Evolutionary conservation across 2,888 invertebrate genomes (phyloP).

Genomic region (Cloeon dipterum): DNA sequence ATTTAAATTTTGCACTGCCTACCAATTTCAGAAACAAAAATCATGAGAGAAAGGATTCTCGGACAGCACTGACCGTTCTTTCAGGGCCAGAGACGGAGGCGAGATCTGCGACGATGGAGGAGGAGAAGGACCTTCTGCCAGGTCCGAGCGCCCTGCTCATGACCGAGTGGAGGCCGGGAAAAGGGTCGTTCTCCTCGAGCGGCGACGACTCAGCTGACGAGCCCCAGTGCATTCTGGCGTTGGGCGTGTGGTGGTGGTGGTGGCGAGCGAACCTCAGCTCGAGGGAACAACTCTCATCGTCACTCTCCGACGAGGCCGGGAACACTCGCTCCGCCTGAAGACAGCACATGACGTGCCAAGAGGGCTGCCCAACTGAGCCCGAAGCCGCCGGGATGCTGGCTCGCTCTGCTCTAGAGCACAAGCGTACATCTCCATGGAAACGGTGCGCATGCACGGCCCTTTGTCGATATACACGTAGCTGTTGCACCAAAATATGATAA

Average conservation of each 20-base stretch:
- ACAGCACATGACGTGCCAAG: too few relatives aligned
- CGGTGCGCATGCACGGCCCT: too few relatives aligned
- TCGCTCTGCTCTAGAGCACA: too few relatives aligned
- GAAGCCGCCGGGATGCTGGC: too few relatives aligned
- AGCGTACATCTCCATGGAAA: too few relatives aligned
- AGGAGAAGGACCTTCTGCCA: conserved; percentile 10
- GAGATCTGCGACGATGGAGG: conserved; percentile 10
- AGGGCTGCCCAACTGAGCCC: too few relatives aligned
- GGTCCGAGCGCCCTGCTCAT: conserved; percentile 5
- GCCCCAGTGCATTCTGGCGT: not conserved
- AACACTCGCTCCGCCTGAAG: not conserved
- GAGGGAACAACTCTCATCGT: not conserved
- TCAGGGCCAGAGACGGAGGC: not conserved
- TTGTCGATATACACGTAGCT: too few relatives aligned
- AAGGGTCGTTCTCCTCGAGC: not conserved
- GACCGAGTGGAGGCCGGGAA: not conserved
- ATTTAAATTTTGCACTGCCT: too few relatives aligned
- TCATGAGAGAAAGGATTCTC: too few relatives aligned
- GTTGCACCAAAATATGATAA: too few relatives aligned
- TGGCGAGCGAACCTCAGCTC: not conserved
- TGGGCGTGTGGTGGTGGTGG: not conserved
- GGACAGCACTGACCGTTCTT: too few relatives aligned
- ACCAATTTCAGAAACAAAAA: too few relatives aligned
- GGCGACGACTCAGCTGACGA: not conserved
- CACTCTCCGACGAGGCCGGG: not conserved